These are phyloP conservation scores for Formica exsecta DNA, from an alignment of 1,140 invertebrate genomes.

Conservation along the genomic window DNA sequence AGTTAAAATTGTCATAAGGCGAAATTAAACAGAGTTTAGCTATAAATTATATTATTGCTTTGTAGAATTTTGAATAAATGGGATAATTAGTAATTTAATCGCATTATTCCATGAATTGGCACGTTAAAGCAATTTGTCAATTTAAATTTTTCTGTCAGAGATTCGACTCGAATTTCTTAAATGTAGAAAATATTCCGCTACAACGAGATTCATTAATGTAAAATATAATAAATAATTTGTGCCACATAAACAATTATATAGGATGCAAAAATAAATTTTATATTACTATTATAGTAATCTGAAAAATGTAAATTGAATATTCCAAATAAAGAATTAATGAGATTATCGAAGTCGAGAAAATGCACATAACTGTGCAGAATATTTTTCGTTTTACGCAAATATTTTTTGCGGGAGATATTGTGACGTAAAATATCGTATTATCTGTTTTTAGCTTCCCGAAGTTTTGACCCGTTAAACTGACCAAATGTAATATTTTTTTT, in stretches of 20 bases:
- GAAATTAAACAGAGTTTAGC: slow-evolving; percentile 25
- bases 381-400: slow-evolving; percentile 54
- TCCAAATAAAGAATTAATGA: slow-evolving; percentile 20
- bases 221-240: background rate
- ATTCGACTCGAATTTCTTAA: background rate
- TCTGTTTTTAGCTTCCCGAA: slow-evolving; percentile 49
- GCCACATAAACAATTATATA: background rate
- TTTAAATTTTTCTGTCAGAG: background rate
- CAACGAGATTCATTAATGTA: background rate
- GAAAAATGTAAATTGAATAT: slow-evolving; percentile 32
- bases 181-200: background rate
- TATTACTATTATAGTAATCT: background rate
- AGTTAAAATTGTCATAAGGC: slow-evolving; percentile 20
- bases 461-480: slow-evolving; percentile 45
- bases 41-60: slow-evolving; percentile 10
- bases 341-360: slow-evolving; percentile 23
- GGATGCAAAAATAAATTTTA: background rate
- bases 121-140: background rate
- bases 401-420: slow-evolving; percentile 48
- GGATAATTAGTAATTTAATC: background rate
- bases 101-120: background rate
- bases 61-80: background rate
- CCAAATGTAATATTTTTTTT: slow-evolving; percentile 47
- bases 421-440: slow-evolving; percentile 56
- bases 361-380: slow-evolving; percentile 17